phyloP scores from a whole-genome alignment of 2,113 vertebrate genomes.

The Meles meles region DNA sequence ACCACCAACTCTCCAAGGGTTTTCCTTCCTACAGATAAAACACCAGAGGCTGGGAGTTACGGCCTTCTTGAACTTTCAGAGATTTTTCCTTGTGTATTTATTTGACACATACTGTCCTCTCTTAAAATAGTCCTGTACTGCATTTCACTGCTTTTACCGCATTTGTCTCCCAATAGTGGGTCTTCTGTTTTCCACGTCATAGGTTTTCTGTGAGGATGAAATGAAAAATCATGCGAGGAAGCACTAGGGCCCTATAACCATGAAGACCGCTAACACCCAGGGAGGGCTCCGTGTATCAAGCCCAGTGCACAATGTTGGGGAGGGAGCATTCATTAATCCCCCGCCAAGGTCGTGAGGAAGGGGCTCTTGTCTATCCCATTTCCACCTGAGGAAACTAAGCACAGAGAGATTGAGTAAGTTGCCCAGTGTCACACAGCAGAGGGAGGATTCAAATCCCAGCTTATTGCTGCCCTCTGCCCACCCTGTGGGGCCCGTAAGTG shows the following conservation, averaged over 20 bases:
- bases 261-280: background rate
- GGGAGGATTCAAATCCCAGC: background rate
- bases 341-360: background rate
- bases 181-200: background rate
- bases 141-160: background rate
- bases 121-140: background rate
- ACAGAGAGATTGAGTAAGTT: background rate
- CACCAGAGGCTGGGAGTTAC: background rate
- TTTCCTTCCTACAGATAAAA: background rate
- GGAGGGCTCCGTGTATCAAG: background rate
- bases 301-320: background rate
- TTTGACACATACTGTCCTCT: background rate
- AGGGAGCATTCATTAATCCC: rapidly evolving
- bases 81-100: background rate
- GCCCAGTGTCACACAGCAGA: background rate
- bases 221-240: background rate
- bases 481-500: rapidly evolving
- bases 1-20: background rate
- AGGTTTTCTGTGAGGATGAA: background rate
- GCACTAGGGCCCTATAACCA: background rate
- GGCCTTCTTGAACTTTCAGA: background rate
- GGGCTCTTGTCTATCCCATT: background rate
- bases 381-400: background rate
- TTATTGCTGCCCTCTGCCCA: background rate
- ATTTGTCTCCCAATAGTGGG: background rate